Evolutionary conservation across 2,888 invertebrate species (phyloP).

Genomic region (Aelia acuminata): DNA sequence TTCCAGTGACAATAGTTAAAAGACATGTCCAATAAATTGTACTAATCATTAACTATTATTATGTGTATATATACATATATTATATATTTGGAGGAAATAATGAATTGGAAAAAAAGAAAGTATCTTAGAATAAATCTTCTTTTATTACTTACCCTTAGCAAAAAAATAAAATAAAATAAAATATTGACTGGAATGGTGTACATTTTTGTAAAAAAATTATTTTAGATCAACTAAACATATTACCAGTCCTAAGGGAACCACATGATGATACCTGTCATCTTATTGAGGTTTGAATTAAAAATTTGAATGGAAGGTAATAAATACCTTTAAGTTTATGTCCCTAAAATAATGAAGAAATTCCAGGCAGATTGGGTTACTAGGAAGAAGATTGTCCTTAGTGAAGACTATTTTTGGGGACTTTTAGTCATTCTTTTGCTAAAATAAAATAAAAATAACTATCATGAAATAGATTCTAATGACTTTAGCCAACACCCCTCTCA

Average conservation of each 20-base stretch:
- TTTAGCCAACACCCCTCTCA: no score
- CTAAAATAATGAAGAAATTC: no score
- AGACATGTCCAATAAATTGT: conserved; percentile 37
- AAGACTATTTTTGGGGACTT: no score
- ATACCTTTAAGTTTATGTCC: no score
- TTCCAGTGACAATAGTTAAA: conserved; percentile 42
- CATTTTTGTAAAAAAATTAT: background rate
- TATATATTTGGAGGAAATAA: conserved; percentile 37
- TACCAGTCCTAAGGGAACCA: background rate
- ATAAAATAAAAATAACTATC: no score
- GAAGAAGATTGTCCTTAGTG: no score
- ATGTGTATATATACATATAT: conserved; percentile 39
- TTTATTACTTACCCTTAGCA: background rate
- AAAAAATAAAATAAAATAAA: background rate
- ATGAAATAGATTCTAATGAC: no score
- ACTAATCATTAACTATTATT: background rate
- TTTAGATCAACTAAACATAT: background rate
- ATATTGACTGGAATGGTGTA: background rate
- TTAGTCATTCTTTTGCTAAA: no score
- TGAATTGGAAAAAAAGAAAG: conserved; percentile 1
- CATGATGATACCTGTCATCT: background rate
- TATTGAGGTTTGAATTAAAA: background rate
- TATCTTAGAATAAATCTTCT: background rate
- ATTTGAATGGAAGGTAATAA: background rate
- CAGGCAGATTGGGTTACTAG: no score